A percentile compares a stretch with the other conserved stretches of the same genome.
phyloP scores from a whole-genome alignment of 2,888 invertebrate genomes.

The Drosophila buzzatii region DNA sequence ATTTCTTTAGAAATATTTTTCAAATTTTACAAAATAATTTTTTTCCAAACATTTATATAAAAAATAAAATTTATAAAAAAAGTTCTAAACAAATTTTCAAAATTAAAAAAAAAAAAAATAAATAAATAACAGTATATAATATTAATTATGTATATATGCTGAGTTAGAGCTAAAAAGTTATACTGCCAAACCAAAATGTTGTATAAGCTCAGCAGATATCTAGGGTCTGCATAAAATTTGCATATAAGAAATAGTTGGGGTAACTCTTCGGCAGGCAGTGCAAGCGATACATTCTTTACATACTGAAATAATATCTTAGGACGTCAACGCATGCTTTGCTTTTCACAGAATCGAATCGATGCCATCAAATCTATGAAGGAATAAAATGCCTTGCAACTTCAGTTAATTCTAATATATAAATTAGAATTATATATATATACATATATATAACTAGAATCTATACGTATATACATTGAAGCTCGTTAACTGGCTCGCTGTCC shows the following conservation, averaged over 20 bases:
- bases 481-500: conserved; percentile 69
- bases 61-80: too few species aligned
- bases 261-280: neutral
- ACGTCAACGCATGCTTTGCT: neutral
- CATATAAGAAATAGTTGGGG: neutral
- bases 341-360: neutral
- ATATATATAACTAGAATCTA: neutral
- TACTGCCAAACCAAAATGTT: neutral
- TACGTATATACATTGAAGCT: conserved; percentile 35
- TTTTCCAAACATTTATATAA: too few species aligned
- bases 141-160: too few species aligned
- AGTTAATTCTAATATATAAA: conserved; percentile 4
- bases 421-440: conserved; percentile 1
- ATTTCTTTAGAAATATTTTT: too few species aligned
- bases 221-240: neutral
- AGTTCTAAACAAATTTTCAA: too few species aligned
- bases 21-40: too few species aligned
- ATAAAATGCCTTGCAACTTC: neutral
- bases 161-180: too few species aligned
- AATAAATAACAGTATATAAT: too few species aligned
- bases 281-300: neutral
- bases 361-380: neutral
- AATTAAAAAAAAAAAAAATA: too few species aligned
- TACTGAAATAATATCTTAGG: neutral
- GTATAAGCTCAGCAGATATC: neutral